Percentiles rank a stretch among this genome's conserved stretches.
Evolutionary conservation across 2,888 invertebrate genomes (phyloP).

Genomic region (Boloria euphrosyne): DNA sequence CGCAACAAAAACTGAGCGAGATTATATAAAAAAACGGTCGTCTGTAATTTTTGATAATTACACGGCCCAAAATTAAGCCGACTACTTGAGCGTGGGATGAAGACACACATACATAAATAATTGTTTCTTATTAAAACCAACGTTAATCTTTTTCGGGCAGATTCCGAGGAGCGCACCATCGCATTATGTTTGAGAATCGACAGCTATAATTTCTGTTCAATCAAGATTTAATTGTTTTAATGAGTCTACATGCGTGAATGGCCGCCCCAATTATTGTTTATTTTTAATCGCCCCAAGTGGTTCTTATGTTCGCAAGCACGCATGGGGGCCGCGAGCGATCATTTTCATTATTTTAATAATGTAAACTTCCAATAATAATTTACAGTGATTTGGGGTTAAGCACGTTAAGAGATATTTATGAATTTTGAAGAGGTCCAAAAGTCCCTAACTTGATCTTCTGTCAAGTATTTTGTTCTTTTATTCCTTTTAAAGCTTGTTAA

Average conservation of each 20-base stretch:
- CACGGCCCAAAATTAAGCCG: slow-evolving; percentile 68
- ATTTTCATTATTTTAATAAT: slow-evolving; percentile 83
- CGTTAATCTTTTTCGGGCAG: slow-evolving; percentile 81
- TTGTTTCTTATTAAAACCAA: slow-evolving; percentile 82
- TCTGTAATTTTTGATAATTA: slow-evolving; percentile 81
- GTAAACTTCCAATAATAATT: slow-evolving; percentile 83
- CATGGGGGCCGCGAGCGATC: slow-evolving; percentile 77
- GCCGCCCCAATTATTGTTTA: slow-evolving; percentile 82
- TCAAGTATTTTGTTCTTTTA: slow-evolving; percentile 56
- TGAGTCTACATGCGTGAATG: slow-evolving; percentile 82
- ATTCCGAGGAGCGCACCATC: slow-evolving; percentile 74
- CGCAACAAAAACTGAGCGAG: slow-evolving; percentile 60
- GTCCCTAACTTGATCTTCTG: slow-evolving; percentile 69
- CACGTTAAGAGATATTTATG: slow-evolving; percentile 80
- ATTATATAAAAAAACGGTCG: slow-evolving; percentile 70
- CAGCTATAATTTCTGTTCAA: slow-evolving; percentile 83
- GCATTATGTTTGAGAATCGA: slow-evolving; percentile 81
- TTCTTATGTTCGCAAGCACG: slow-evolving; percentile 81
- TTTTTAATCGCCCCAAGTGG: slow-evolving; percentile 82
- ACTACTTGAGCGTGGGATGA: slow-evolving; percentile 78
- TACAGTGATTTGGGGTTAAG: slow-evolving; percentile 82
- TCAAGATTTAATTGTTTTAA: slow-evolving; percentile 83
- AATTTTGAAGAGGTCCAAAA: slow-evolving; percentile 64
- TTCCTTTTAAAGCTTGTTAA: slow-evolving; percentile 4
- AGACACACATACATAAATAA: slow-evolving; percentile 75